A percentile compares a stretch with the other conserved stretches of the same genome.
Evolutionary conservation across 2,113 vertebrate species (phyloP).

Genomic region (Grallaria varia): DNA sequence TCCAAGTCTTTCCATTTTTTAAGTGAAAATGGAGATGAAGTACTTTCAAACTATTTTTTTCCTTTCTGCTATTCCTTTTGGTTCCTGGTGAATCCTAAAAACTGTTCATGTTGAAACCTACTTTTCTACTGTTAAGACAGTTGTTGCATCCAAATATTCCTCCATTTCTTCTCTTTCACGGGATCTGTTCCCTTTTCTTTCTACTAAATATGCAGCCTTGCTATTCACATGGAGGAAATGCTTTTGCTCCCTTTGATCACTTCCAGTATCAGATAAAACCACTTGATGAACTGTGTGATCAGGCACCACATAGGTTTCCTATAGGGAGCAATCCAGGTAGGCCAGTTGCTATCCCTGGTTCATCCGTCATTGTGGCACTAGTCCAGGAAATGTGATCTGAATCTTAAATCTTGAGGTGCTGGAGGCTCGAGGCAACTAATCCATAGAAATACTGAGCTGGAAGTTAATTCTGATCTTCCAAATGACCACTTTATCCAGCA

Average conservation of each 20-base stretch:
- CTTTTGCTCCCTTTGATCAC: not conserved
- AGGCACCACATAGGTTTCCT: not conserved
- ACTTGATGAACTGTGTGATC: not conserved
- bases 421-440: not conserved
- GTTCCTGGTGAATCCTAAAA: not conserved
- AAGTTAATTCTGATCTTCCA: not conserved
- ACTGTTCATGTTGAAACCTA: not conserved
- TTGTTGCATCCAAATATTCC: too few species aligned
- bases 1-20: not conserved
- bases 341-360: not conserved
- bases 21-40: not conserved
- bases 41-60: not conserved
- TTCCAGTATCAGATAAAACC: not conserved
- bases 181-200: not conserved
- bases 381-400: not conserved
- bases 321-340: not conserved
- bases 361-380: fast-evolving
- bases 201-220: not conserved
- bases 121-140: not conserved
- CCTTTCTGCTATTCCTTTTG: not conserved
- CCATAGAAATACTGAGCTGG: not conserved
- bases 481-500: not conserved
- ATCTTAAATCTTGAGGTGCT: not conserved
- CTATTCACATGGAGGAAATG: not conserved
- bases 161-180: not conserved